Conservation (phyloP, 2,888 invertebrate species). For the Teleogryllus oceanicus region DNA sequence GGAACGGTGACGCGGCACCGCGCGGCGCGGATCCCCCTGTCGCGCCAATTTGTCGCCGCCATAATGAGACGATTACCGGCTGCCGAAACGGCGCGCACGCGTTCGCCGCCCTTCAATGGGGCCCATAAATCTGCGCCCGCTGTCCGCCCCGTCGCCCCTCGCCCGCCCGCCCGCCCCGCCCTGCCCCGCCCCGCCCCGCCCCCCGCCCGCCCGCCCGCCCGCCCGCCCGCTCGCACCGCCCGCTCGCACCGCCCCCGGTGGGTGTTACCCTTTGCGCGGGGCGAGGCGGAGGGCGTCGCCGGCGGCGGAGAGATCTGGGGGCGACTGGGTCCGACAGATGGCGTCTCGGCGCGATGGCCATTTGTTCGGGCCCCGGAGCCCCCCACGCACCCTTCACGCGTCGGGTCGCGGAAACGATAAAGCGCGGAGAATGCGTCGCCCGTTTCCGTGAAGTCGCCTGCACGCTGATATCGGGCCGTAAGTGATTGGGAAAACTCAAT, state of each 20-base stretch:
- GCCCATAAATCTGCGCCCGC: background rate
- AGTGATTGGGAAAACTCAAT: no score
- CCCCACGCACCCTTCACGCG: background rate
- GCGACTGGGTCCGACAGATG: background rate
- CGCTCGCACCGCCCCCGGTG: background rate
- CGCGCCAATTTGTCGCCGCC: conserved; percentile 18
- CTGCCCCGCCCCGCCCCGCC: background rate
- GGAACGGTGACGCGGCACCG: no score
- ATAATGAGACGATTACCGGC: conserved; percentile 18
- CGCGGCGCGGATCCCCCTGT: background rate
- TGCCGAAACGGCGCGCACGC: background rate
- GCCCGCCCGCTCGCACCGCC: no score
- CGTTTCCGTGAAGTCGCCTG: background rate
- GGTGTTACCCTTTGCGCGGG: background rate
- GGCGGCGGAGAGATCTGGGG: background rate
- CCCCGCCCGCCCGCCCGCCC: background rate
- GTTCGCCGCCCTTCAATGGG: background rate
- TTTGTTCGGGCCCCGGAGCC: background rate
- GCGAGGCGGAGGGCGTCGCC: background rate
- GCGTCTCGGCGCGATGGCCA: background rate
- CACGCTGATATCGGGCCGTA: no score
- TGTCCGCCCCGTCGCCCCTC: background rate
- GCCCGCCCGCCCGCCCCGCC: background rate
- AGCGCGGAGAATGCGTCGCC: background rate
- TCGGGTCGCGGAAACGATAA: background rate